These are phyloP conservation scores for Lomographa bimaculata DNA, from an alignment of 2,888 invertebrate genomes.

Conservation along the genomic window DNA sequence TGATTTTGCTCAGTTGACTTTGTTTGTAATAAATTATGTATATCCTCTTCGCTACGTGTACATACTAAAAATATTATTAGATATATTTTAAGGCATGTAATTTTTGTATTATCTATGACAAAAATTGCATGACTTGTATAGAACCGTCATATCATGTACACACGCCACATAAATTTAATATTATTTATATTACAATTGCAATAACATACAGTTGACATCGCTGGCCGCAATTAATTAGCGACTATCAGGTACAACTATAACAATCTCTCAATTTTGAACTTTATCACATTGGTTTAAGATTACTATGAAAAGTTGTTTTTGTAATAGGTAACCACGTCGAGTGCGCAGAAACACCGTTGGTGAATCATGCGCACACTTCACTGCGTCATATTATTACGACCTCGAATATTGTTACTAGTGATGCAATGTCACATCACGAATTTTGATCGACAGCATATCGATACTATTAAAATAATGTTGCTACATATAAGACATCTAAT, in stretches of 20 bases:
- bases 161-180: conserved; percentile 11
- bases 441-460: conserved; percentile 42
- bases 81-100: no score
- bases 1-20: no score
- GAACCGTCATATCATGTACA: no score
- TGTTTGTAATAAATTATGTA: no score
- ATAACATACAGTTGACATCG: conserved; percentile 31
- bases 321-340: conserved; percentile 41
- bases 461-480: no score
- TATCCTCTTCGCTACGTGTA: no score
- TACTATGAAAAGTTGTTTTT: conserved; percentile 17
- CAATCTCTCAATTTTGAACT: conserved; percentile 4
- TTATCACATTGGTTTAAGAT: conserved; percentile 8
- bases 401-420: conserved; percentile 65
- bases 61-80: no score
- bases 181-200: conserved; percentile 30
- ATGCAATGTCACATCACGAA: conserved; percentile 30
- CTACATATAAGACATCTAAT: no score
- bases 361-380: conserved; percentile 71
- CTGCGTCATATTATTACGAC: conserved; percentile 70
- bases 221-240: conserved; percentile 8
- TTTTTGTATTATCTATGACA: no score
- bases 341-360: conserved; percentile 50
- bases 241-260: neutral
- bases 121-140: conserved; percentile 11